Percentiles rank a stretch among this genome's conserved stretches.
These are phyloP conservation scores for Chunga burmeisteri DNA, from an alignment of 2,113 vertebrate genomes.

Conservation along the genomic window DNA sequence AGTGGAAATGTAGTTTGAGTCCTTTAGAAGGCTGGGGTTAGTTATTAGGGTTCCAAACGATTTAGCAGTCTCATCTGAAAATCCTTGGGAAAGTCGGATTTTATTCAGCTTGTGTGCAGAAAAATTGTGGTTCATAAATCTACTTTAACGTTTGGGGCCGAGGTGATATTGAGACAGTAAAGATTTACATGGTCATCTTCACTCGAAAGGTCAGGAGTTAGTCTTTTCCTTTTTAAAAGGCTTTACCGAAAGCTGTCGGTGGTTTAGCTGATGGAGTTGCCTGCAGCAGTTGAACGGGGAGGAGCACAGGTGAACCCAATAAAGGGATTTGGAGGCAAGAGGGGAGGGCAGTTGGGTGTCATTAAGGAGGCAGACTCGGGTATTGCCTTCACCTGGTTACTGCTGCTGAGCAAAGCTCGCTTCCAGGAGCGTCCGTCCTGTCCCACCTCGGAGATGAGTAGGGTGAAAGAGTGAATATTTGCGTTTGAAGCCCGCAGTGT, in stretches of 20 bases:
- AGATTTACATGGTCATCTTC: background rate
- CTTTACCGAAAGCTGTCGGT: background rate
- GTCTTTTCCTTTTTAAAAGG: background rate
- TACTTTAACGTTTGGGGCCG: background rate
- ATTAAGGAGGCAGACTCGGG: accelerated
- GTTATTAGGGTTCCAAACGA: background rate
- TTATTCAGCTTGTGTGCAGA: background rate
- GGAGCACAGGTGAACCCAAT: background rate
- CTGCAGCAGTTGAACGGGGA: background rate
- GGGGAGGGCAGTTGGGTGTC: background rate
- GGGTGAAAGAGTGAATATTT: background rate
- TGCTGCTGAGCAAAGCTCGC: background rate
- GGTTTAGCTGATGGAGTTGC: background rate
- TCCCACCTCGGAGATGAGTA: accelerated
- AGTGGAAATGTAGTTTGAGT: background rate
- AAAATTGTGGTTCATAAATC: background rate
- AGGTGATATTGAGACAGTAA: background rate
- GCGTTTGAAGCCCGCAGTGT: background rate
- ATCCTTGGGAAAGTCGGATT: background rate
- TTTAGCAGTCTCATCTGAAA: background rate
- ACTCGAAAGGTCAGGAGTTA: background rate
- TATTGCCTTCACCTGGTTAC: accelerated
- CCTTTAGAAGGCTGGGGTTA: background rate
- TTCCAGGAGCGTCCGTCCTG: background rate
- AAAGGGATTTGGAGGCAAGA: background rate